A percentile compares a stretch with the other conserved stretches of the same genome.
These are phyloP conservation scores for Aplysia californica DNA, from an alignment of 1,140 invertebrate species.

Conservation along the genomic window DNA sequence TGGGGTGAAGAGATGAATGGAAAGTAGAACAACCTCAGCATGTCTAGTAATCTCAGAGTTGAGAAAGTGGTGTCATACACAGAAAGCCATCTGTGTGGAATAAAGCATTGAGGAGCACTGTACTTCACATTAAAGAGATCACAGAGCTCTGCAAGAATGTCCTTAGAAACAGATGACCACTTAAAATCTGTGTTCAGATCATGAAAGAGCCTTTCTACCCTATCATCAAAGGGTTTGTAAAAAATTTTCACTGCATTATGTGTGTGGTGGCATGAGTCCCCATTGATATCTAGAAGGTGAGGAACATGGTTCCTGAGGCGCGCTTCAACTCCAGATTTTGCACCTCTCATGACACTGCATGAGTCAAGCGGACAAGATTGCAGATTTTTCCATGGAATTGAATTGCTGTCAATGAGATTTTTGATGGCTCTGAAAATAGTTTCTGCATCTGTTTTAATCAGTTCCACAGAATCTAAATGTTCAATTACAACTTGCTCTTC, in stretches of 20 bases:
- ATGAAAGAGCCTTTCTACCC: conserved; percentile 34
- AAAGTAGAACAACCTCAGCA: conserved; percentile 38
- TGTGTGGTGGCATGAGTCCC: conserved; percentile 48
- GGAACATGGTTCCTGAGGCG: conserved; percentile 32
- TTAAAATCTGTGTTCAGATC: conserved; percentile 49
- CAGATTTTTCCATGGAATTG: conserved; percentile 45
- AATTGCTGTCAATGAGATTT: conserved; percentile 18
- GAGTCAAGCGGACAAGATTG: conserved; percentile 49
- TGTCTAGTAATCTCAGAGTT: conserved; percentile 30
- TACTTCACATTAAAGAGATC: conserved; percentile 31
- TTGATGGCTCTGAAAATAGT: neutral
- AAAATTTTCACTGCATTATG: conserved; percentile 48
- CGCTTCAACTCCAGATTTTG: conserved; percentile 45
- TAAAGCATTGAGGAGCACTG: conserved; percentile 39
- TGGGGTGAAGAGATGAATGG: conserved; percentile 16
- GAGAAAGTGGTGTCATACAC: conserved; percentile 37
- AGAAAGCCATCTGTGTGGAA: conserved; percentile 47
- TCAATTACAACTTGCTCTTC: neutral
- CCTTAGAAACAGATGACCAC: conserved; percentile 42
- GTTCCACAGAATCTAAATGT: neutral
- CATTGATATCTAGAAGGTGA: conserved; percentile 53
- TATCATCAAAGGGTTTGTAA: conserved; percentile 43
- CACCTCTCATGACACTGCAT: conserved; percentile 50
- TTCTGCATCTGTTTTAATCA: neutral
- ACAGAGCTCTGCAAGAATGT: conserved; percentile 42